Evolutionary conservation across 2,113 vertebrate species (phyloP), one percentile per base, ranked within the genome.

Genomic region (Panthera leo): DNA sequence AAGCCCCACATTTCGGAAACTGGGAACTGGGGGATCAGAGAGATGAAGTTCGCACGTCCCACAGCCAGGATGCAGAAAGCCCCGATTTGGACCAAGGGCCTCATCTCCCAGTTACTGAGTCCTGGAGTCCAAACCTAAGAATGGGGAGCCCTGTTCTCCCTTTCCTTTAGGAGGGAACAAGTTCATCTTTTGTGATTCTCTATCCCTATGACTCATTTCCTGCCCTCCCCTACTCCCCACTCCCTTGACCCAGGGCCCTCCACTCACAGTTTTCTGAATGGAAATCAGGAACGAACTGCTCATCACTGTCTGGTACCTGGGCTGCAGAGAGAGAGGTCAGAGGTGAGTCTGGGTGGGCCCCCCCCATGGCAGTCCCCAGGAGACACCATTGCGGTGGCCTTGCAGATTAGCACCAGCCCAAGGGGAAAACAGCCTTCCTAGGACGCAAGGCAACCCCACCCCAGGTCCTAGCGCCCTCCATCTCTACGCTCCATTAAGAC

Each of bases 291-390:
- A 99, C 99, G 98, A 99, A 99, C 97, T 99, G 99, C 98, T 99
- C 99, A 94, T 99, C 99, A 0, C 99, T 99, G 99, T 99, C 99
- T 91, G 99, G 99, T 98, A 99, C 99, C 98, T 99, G 99, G 99
- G 99, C 99, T 99, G 99, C 91, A 98, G 53, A 97, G 97, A 97
- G 97, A 97, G 91, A 96, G 84, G 84, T 86, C 88, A 96, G n/a
- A 88, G 65, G 53, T 91, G 88, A 98, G 85, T 51, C 58, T 78
- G 39, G 84, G 75, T 0, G 51, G 18, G 10, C 10, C 25, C 6
- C 79, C 51, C 61, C 63, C 48, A 45, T 27, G 68, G 68, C 16
- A 61, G 68, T 65, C 58, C 34, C 80, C 23, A 31, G 34, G 27
- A 89, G 75, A 71, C 29, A 79, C 53, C 83, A 73, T 55, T 83